Evolutionary conservation across 2,797 vertebrate genomes (phyloP).

Genomic region (Crotalus adamanteus): DNA sequence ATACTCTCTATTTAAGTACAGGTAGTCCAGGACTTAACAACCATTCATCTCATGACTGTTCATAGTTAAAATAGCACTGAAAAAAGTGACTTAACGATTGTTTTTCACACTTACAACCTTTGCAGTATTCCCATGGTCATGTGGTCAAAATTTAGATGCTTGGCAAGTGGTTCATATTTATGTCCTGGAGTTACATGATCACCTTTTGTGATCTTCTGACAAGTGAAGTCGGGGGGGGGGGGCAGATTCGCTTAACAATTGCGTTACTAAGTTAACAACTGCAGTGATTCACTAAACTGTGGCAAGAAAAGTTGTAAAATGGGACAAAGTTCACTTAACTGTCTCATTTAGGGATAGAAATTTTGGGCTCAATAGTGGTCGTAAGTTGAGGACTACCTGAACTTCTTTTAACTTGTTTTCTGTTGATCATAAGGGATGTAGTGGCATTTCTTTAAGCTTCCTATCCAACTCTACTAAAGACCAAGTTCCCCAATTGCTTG

Average conservation of each 20-base stretch:
- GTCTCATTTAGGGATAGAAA: neutral
- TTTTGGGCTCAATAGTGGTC: neutral
- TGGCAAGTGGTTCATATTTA: neutral
- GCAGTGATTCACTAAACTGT: neutral
- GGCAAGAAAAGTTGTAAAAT: neutral
- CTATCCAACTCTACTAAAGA: neutral
- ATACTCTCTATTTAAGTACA: neutral
- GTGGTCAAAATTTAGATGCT: neutral
- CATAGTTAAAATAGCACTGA: neutral
- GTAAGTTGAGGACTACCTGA: neutral
- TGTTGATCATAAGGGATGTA: neutral
- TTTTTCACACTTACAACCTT: neutral
- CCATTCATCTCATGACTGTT: neutral
- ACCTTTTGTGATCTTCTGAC: too few relatives aligned
- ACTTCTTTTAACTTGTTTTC: neutral
- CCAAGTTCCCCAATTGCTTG: neutral
- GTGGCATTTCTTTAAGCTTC: neutral
- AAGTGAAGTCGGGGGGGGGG: too few relatives aligned
- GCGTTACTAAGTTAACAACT: neutral
- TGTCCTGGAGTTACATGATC: neutral
- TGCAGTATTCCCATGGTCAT: neutral
- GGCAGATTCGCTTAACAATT: neutral
- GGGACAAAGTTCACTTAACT: neutral
- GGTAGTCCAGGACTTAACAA: neutral
- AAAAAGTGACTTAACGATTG: neutral